Evolutionary conservation across 2,797 vertebrate species (phyloP).

Genomic region (Pseudochromis fuscus): DNA sequence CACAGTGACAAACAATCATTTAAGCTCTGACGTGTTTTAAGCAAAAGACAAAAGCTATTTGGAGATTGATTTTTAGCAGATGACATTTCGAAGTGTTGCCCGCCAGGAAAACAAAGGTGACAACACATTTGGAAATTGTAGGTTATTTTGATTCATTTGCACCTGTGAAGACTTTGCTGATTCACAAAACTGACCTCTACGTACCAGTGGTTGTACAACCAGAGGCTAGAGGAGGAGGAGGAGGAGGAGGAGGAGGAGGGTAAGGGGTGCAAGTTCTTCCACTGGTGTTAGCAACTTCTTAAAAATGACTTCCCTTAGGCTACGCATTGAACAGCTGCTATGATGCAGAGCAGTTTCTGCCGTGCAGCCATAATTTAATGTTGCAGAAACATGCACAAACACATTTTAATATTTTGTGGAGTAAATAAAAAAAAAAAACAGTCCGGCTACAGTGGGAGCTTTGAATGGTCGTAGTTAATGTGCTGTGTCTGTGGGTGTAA

Average conservation of each 20-base stretch:
- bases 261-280: slow-evolving; percentile 16
- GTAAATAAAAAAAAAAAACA: slow-evolving; percentile 26
- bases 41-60: no score
- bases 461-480: background rate
- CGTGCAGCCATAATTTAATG: slow-evolving; percentile 37
- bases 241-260: no score
- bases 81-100: no score
- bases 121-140: background rate
- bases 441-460: background rate
- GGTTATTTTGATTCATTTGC: background rate
- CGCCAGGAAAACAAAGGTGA: background rate
- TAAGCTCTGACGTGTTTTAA: no score
- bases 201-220: slow-evolving; percentile 3
- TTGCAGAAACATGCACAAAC: slow-evolving; percentile 29
- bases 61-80: no score
- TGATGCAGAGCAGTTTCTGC: slow-evolving; percentile 49
- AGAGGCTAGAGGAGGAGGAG: no score
- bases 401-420: slow-evolving; percentile 20
- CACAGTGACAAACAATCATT: no score
- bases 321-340: slow-evolving; percentile 54
- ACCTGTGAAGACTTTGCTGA: background rate
- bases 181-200: slow-evolving; percentile 5
- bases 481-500: background rate
- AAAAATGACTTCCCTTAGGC: slow-evolving; percentile 63
- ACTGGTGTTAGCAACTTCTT: slow-evolving; percentile 61